A percentile compares a stretch with the other conserved stretches of the same genome.
Evolutionary conservation across 2,888 invertebrate genomes (phyloP).

Genomic region (Zaprionus lineosus): DNA sequence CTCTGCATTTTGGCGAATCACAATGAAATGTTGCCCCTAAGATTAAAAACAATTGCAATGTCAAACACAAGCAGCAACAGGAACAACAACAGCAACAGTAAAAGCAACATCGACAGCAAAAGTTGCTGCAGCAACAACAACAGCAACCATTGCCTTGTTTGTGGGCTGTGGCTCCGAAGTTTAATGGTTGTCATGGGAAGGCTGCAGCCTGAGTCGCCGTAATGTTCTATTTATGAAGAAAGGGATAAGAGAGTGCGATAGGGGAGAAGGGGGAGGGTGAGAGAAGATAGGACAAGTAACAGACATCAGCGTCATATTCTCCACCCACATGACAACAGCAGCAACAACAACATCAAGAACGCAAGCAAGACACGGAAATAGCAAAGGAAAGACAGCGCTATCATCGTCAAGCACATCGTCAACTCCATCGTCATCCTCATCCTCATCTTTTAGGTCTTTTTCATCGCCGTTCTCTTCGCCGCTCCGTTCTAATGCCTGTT

Average conservation of each 20-base stretch:
- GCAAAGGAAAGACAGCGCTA: slow-evolving; percentile 28
- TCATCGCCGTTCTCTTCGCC: slow-evolving; percentile 8
- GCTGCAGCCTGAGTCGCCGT: slow-evolving; percentile 21
- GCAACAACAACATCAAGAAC: slow-evolving; percentile 14
- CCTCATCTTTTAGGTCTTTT: no score
- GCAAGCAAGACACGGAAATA: slow-evolving; percentile 30
- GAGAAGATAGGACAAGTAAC: slow-evolving; percentile 2
- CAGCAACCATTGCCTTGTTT: slow-evolving; percentile 35
- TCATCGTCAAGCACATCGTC: slow-evolving; percentile 26
- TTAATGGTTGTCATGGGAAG: slow-evolving; percentile 24
- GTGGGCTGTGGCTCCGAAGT: slow-evolving; percentile 34
- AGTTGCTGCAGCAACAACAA: slow-evolving; percentile 29
- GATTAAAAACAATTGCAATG: slow-evolving; percentile 63
- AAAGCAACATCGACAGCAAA: slow-evolving; percentile 13
- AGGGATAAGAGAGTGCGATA: slow-evolving; percentile 10
- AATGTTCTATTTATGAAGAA: slow-evolving; percentile 65
- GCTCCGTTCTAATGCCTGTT: slow-evolving; percentile 67
- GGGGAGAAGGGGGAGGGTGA: not conserved
- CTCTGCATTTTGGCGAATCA: slow-evolving; percentile 43
- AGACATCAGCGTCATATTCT: slow-evolving; percentile 69
- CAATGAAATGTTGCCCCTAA: slow-evolving; percentile 56
- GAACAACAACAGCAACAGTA: slow-evolving; percentile 4
- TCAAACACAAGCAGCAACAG: slow-evolving; percentile 44
- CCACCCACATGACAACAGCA: slow-evolving; percentile 62
- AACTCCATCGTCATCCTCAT: slow-evolving; percentile 29